Evolutionary conservation across 1,140 invertebrate genomes (phyloP), one percentile per base, ranked within the genome.

Genomic region (Trichoplusia ni): DNA sequence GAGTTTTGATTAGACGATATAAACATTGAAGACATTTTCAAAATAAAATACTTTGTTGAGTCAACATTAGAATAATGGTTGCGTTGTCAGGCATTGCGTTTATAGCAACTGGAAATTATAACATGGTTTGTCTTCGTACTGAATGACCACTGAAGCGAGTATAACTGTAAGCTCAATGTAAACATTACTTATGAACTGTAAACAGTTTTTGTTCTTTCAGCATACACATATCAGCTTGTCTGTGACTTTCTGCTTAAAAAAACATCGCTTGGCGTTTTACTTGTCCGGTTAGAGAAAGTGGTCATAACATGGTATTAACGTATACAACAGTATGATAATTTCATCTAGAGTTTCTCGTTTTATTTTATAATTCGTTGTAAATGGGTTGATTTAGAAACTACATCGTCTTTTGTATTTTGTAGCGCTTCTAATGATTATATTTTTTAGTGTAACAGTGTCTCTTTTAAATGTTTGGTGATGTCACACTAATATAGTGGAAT

Each of bases 121-220:
- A 49, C 46, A 49, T 31, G 46, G 46, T 29, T 49, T 51, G 29
- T 51, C 31, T 51, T 51, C 27, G 47, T 16, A 11, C 47, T 33
- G 29, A 49, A 49, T 49, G 9, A 19, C n/a, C 47, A 33, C 29
- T 51, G 27, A 19, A 51, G 47, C 29, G 47, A 49, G 14, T 51
- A 51, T 11, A 51, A n/a, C n/a, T n/a, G n/a, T n/a, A 35, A 33
- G 21, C 27, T 51, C 16, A 35, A 11, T 51, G 47, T 35, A 51
- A 31, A 49, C 46, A 49, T 31, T 49, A 49, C 7, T 4, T 31
- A 49, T 18, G 19, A 42, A 49, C 44, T 47, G 44, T 31, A 49
- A 31, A 29, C 46, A 49, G 27, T 29, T 31, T n/a, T n/a, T n/a
- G n/a, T n/a, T n/a, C n/a, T n/a, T 47, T 49, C 13, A 29, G 16